Conservation (phyloP, 2,888 invertebrate genomes). For the Agapostemon virescens region DNA sequence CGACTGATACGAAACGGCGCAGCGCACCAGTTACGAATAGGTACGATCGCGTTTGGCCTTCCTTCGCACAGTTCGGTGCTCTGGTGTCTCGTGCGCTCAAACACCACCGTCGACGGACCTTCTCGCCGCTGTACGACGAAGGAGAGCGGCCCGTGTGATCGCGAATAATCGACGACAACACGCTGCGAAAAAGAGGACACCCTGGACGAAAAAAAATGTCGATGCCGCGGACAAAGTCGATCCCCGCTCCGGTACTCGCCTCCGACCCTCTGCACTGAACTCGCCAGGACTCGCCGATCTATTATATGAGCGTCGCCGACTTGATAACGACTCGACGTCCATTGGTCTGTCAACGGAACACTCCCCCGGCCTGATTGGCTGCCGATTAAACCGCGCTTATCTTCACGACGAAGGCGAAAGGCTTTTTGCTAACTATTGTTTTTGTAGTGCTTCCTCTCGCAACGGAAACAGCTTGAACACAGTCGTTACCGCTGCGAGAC, state of each 20-base stretch:
- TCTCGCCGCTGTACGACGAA: neutral
- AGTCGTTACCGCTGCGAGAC: neutral
- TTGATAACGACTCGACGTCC: conserved; percentile 48
- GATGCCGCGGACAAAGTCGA: neutral
- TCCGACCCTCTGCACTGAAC: conserved; percentile 26
- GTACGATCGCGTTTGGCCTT: conserved; percentile 53
- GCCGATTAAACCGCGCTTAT: conserved; percentile 53
- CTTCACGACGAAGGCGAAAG: conserved; percentile 27
- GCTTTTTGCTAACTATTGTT: conserved; percentile 12
- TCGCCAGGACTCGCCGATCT: conserved; percentile 34
- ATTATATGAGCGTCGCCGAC: conserved; percentile 49
- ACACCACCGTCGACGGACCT: conserved; percentile 18
- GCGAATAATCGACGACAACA: neutral
- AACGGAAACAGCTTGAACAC: neutral
- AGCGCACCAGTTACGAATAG: conserved; percentile 42
- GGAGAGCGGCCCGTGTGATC: neutral
- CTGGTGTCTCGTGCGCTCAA: conserved; percentile 1
- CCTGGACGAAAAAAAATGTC: neutral
- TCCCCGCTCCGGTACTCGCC: conserved; percentile 6
- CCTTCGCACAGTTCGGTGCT: conserved; percentile 40
- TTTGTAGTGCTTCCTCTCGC: neutral
- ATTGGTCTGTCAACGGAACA: conserved; percentile 49
- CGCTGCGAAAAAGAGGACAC: neutral
- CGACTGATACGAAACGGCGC: conserved; percentile 51
- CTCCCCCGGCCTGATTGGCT: conserved; percentile 56